phyloP scores from a whole-genome alignment of 2,888 invertebrate species.

The Mimachlamys varia region DNA sequence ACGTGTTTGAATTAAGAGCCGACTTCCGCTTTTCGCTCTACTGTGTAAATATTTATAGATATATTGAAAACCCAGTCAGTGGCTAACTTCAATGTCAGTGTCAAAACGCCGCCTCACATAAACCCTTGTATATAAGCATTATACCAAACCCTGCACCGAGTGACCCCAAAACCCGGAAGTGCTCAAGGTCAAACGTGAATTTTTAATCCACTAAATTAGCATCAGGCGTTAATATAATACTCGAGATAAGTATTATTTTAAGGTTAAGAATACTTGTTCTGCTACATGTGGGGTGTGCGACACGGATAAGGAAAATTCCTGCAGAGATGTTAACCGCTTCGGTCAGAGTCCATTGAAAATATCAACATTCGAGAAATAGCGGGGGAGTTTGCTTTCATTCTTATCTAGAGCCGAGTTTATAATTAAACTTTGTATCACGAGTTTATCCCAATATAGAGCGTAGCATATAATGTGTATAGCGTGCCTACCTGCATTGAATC shows the following conservation, averaged over 20 bases:
- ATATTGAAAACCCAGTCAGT: background rate
- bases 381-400: slow-evolving; percentile 3
- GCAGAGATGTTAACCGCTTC: background rate
- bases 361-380: slow-evolving; percentile 15
- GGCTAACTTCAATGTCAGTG: slow-evolving; percentile 26
- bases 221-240: background rate
- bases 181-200: slow-evolving; percentile 29
- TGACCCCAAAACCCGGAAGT: background rate
- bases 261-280: slow-evolving; percentile 8
- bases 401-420: slow-evolving; percentile 17
- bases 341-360: background rate
- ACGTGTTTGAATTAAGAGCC: background rate
- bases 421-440: slow-evolving; percentile 12
- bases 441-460: background rate
- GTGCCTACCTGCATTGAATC: background rate
- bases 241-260: slow-evolving; percentile 24
- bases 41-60: slow-evolving; percentile 25
- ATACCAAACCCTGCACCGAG: background rate
- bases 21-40: background rate
- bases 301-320: slow-evolving; percentile 27
- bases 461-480: background rate
- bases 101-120: slow-evolving; percentile 13
- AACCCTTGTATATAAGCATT: slow-evolving; percentile 21
- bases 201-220: slow-evolving; percentile 8
- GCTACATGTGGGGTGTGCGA: slow-evolving; percentile 3